phyloP scores from a whole-genome alignment of 2,888 invertebrate species.

The Cistogaster globosa region DNA sequence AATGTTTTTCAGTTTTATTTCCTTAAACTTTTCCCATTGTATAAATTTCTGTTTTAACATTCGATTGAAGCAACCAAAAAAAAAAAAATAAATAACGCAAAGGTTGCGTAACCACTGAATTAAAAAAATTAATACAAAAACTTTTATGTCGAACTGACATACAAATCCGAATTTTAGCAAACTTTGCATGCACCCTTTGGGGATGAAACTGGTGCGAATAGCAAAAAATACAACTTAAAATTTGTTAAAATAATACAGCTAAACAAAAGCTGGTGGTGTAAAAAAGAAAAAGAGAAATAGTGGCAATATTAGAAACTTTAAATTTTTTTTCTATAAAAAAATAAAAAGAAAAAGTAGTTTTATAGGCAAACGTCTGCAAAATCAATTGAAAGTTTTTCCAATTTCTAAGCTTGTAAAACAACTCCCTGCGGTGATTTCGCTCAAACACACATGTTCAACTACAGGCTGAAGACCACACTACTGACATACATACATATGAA shows the following conservation, averaged over 20 bases:
- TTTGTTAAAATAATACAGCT: slow-evolving; percentile 60
- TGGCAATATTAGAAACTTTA: slow-evolving; percentile 53
- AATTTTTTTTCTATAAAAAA: slow-evolving; percentile 20
- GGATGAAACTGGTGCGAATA: slow-evolving; percentile 29
- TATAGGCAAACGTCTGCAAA: slow-evolving; percentile 75
- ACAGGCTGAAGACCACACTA: neutral
- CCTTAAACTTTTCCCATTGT: slow-evolving; percentile 24
- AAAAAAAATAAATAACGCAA: slow-evolving; percentile 47
- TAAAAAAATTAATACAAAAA: slow-evolving; percentile 72
- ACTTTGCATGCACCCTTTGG: slow-evolving; percentile 56
- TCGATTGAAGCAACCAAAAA: slow-evolving; percentile 35
- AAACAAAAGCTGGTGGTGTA: slow-evolving; percentile 25
- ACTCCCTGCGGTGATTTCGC: slow-evolving; percentile 80
- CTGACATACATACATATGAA: neutral
- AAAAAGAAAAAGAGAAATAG: slow-evolving; percentile 14
- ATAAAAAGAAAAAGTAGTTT: slow-evolving; percentile 57
- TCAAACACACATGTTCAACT: slow-evolving; percentile 70
- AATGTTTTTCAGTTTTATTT: slow-evolving; percentile 11
- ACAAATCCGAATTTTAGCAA: slow-evolving; percentile 77
- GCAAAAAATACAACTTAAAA: slow-evolving; percentile 53
- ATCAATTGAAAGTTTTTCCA: slow-evolving; percentile 80
- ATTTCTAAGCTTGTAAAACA: slow-evolving; percentile 76
- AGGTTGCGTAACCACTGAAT: slow-evolving; percentile 68
- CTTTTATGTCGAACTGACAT: slow-evolving; percentile 80
- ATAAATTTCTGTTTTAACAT: slow-evolving; percentile 48